phyloP scores from a whole-genome alignment of 2,113 vertebrate species.

The Halcyon malimbica region DNA sequence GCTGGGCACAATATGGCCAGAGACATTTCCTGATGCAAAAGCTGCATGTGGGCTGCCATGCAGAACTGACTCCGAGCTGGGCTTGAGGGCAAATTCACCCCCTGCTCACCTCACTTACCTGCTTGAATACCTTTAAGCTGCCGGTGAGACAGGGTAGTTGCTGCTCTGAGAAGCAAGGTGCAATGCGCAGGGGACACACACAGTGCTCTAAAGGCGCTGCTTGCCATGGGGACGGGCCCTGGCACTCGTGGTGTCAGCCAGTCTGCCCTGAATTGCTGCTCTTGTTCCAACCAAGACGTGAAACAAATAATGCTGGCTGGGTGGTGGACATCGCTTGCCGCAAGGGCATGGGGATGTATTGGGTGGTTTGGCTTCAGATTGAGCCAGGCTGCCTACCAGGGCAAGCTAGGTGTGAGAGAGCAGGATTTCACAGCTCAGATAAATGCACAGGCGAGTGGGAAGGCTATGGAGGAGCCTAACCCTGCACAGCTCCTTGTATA shows the following conservation, averaged over 20 bases:
- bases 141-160: neutral
- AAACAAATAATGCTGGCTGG: neutral
- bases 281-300: neutral
- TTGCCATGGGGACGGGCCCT: neutral
- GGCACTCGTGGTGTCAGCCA: neutral
- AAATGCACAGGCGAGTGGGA: accelerated
- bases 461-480: neutral
- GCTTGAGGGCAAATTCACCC: neutral
- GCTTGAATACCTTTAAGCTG: neutral
- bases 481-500: accelerated
- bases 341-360: neutral
- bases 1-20: neutral
- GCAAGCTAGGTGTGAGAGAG: neutral
- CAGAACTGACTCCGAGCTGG: neutral
- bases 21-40: neutral
- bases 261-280: neutral
- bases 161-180: neutral
- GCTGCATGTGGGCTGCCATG: neutral
- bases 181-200: accelerated
- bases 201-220: accelerated
- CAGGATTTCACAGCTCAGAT: neutral
- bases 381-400: neutral
- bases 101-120: neutral
- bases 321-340: neutral
- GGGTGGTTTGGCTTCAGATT: neutral